These are phyloP conservation scores for Triops longicaudatus DNA, from an alignment of 1,140 invertebrate genomes.

Conservation along the genomic window DNA sequence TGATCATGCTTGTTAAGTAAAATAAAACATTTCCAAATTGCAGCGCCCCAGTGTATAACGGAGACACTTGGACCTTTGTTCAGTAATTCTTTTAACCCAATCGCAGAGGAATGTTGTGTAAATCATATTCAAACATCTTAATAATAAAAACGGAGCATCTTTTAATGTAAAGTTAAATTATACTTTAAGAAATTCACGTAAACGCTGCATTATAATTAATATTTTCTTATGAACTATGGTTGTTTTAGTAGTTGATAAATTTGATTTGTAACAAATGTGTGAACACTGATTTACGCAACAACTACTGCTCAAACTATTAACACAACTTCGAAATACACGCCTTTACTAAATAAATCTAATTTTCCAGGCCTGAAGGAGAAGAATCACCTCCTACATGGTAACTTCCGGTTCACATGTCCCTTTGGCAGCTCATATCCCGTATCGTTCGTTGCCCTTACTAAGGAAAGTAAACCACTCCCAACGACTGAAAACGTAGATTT, in stretches of 20 bases:
- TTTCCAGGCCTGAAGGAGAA: background rate
- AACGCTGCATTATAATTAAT: too few relatives aligned
- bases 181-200: too few relatives aligned
- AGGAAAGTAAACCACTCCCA: background rate
- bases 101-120: background rate
- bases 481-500: too few relatives aligned
- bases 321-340: too few relatives aligned
- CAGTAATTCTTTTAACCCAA: background rate
- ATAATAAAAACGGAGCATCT: background rate
- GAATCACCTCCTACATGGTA: constrained; percentile 4
- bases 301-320: too few relatives aligned
- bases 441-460: background rate
- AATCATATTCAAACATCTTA: background rate
- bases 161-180: too few relatives aligned
- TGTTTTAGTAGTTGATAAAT: too few relatives aligned
- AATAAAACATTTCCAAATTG: background rate
- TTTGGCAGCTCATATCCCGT: background rate
- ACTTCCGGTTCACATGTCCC: background rate
- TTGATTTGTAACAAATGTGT: too few relatives aligned
- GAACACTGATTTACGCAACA: too few relatives aligned
- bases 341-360: background rate
- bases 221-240: too few relatives aligned
- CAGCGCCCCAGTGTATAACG: background rate
- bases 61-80: background rate
- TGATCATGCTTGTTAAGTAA: background rate